A percentile compares a stretch with the other conserved stretches of the same genome.
These are phyloP conservation scores for Hyposoter didymator DNA, from an alignment of 2,888 invertebrate genomes.

Conservation along the genomic window DNA sequence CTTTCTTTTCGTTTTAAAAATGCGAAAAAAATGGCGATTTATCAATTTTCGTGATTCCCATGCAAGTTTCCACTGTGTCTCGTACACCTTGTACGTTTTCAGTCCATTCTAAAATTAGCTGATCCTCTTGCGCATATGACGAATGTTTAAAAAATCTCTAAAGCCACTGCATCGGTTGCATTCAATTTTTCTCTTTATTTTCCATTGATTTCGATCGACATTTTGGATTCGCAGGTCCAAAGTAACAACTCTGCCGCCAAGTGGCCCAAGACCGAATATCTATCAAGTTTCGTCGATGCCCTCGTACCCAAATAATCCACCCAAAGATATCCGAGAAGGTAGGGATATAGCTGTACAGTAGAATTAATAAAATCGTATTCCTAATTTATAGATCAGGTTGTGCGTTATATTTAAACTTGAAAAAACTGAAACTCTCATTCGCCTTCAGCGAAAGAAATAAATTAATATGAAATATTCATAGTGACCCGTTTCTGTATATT, in stretches of 20 bases:
- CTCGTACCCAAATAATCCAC: conserved; percentile 79
- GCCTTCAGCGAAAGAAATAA: conserved; percentile 4
- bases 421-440: conserved; percentile 14
- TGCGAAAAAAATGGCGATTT: no score
- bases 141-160: no score
- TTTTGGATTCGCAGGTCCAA: conserved; percentile 78
- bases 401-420: conserved; percentile 20
- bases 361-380: background rate
- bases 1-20: no score
- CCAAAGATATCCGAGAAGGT: conserved; percentile 83
- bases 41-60: no score
- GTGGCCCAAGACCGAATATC: conserved; percentile 78
- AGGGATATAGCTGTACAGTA: conserved; percentile 61
- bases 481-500: conserved; percentile 75
- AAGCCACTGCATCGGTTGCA: no score
- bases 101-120: no score
- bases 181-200: no score
- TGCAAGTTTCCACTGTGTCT: no score
- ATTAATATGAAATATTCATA: conserved; percentile 45
- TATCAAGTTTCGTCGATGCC: conserved; percentile 82
- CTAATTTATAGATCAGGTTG: conserved; percentile 16
- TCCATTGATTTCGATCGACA: conserved; percentile 22
- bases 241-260: conserved; percentile 79
- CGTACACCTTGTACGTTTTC: no score
- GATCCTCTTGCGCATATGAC: no score